A percentile compares a stretch with the other conserved stretches of the same genome.
phyloP scores from a whole-genome alignment of 2,113 vertebrate species.

The Syngnathoides biaculeatus region DNA sequence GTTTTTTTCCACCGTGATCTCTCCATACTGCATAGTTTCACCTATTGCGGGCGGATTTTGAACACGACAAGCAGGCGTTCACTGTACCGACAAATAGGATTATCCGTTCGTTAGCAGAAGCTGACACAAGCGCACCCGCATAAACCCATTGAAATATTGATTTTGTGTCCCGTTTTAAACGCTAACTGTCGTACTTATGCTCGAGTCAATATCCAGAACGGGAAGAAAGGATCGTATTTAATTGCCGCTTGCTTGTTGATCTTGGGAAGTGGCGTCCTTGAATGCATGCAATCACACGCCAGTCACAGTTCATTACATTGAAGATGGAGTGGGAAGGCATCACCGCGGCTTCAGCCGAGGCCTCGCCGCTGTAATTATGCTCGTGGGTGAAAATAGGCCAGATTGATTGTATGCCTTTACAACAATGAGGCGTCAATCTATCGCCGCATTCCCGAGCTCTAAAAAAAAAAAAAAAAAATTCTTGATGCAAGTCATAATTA shows the following conservation, averaged over 20 bases:
- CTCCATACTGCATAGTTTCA: background rate
- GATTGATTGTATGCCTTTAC: constrained; percentile 70
- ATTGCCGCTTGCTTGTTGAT: constrained; percentile 34
- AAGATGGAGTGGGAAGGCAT: constrained; percentile 35
- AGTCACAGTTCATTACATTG: constrained; percentile 55
- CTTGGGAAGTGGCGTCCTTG: constrained; percentile 23
- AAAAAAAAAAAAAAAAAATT: constrained; percentile 23
- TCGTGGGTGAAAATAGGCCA: constrained; percentile 57
- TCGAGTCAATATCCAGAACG: constrained; percentile 6
- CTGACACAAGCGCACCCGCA: constrained; percentile 5
- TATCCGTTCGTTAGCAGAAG: constrained; percentile 19
- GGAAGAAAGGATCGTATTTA: constrained; percentile 35
- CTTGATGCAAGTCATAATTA: constrained; percentile 61
- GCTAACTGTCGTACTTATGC: constrained; percentile 1
- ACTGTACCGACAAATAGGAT: constrained; percentile 21
- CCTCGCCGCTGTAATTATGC: constrained; percentile 60
- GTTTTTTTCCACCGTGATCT: background rate
- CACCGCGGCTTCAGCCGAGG: constrained; percentile 37
- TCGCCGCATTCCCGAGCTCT: constrained; percentile 55
- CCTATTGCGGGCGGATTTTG: no score
- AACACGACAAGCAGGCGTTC: background rate
- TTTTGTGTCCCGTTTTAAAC: background rate
- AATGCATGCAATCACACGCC: constrained; percentile 45
- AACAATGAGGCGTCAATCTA: constrained; percentile 54
- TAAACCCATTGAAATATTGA: constrained; percentile 2